Percentiles rank a stretch among this genome's conserved stretches.
Evolutionary conservation across 2,888 invertebrate species (phyloP).

Genomic region (Margaritifera margaritifera): DNA sequence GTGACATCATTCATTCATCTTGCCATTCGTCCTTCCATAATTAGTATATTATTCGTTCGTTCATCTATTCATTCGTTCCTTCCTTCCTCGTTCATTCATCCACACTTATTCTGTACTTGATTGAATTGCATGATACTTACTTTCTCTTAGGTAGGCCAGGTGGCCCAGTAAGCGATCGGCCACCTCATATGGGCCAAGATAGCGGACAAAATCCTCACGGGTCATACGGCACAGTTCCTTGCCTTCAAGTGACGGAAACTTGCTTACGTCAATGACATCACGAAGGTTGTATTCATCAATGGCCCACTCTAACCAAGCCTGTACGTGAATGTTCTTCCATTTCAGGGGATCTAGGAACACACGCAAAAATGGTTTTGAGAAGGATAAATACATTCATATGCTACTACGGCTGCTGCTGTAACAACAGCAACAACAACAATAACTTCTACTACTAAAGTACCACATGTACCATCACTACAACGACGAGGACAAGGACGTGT

Average conservation of each 20-base stretch:
- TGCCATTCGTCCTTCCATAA: too few species aligned
- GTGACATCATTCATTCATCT: too few species aligned
- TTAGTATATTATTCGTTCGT: too few species aligned
- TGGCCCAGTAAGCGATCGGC: slow-evolving; percentile 64
- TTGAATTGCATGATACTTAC: slow-evolving; percentile 29
- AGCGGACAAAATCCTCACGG: slow-evolving; percentile 61
- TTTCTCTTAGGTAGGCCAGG: slow-evolving; percentile 61
- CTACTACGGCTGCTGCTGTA: too few species aligned
- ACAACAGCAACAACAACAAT: too few species aligned
- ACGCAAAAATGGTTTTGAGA: too few species aligned
- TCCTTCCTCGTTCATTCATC: too few species aligned
- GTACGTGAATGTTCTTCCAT: slow-evolving; percentile 66
- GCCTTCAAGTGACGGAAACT: slow-evolving; percentile 63
- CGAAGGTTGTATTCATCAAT: slow-evolving; percentile 59
- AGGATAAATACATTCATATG: too few species aligned
- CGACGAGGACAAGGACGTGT: too few species aligned
- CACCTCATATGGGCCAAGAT: slow-evolving; percentile 60
- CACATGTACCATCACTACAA: too few species aligned
- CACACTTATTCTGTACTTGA: not conserved
- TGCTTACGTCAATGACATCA: slow-evolving; percentile 58
- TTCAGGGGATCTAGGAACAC: slow-evolving; percentile 56
- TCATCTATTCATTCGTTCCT: too few species aligned
- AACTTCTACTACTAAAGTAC: too few species aligned
- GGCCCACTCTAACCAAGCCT: slow-evolving; percentile 69
- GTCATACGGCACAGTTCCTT: slow-evolving; percentile 64